phyloP scores from a whole-genome alignment of 2,113 vertebrate species.

The Eupsittula cactorum region DNA sequence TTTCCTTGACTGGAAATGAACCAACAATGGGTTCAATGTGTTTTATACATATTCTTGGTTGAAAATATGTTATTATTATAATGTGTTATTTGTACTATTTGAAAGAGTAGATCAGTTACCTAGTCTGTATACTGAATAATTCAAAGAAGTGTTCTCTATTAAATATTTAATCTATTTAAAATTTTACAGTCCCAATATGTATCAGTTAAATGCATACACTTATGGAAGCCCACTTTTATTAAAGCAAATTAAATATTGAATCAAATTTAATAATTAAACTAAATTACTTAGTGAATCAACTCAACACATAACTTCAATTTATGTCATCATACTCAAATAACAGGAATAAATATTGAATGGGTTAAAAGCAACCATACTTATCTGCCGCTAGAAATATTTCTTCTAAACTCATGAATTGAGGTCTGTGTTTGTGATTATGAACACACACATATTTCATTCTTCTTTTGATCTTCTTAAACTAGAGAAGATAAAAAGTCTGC shows the following conservation, averaged over 20 bases:
- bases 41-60: slow-evolving; percentile 48
- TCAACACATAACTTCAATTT: slow-evolving; percentile 72
- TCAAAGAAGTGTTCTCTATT: slow-evolving; percentile 76
- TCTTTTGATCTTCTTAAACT: neutral
- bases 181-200: slow-evolving; percentile 74
- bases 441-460: neutral
- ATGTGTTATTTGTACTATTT: slow-evolving; percentile 66
- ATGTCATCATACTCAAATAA: slow-evolving; percentile 35
- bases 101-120: slow-evolving; percentile 74
- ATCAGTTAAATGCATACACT: slow-evolving; percentile 79
- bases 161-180: slow-evolving; percentile 82
- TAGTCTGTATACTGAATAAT: slow-evolving; percentile 78
- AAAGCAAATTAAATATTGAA: slow-evolving; percentile 85
- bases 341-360: slow-evolving; percentile 69
- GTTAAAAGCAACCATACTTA: slow-evolving; percentile 53
- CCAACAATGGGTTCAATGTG: slow-evolving; percentile 41
- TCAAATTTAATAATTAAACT: slow-evolving; percentile 84
- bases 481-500: neutral
- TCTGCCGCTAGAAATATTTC: neutral
- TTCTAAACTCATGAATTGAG: neutral
- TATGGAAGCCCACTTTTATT: slow-evolving; percentile 76
- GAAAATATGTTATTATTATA: slow-evolving; percentile 60
- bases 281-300: slow-evolving; percentile 76
- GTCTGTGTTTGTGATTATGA: neutral
- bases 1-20: slow-evolving; percentile 62